Evolutionary conservation across 2,888 invertebrate species (phyloP).

Genomic region (Artemia sinica): DNA sequence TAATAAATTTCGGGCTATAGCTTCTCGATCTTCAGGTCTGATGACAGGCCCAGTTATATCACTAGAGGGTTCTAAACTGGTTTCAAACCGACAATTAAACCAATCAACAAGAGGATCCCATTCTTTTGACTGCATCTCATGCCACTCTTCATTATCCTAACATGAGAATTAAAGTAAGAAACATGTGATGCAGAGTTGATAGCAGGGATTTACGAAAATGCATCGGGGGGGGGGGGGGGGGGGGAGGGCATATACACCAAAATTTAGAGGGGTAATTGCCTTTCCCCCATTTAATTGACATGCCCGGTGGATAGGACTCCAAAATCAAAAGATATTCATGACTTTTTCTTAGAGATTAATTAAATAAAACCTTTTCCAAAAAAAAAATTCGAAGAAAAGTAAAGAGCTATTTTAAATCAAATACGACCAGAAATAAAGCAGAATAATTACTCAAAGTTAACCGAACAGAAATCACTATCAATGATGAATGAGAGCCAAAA

Average conservation of each 20-base stretch:
- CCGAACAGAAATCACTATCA: too few relatives aligned
- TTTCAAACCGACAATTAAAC: constrained; percentile 63
- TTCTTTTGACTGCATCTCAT: constrained; percentile 51
- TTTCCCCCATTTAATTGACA: too few relatives aligned
- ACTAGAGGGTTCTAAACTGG: constrained; percentile 50
- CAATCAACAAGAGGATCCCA: constrained; percentile 82
- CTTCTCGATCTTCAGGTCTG: constrained; percentile 45
- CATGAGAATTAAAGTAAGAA: constrained; percentile 8
- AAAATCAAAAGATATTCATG: too few relatives aligned
- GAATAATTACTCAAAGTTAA: too few relatives aligned
- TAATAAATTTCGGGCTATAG: constrained; percentile 53
- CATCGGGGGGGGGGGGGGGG: constrained; percentile 15
- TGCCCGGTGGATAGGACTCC: too few relatives aligned
- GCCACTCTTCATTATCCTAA: constrained; percentile 58
- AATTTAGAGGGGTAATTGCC: background rate
- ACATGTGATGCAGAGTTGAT: too few relatives aligned
- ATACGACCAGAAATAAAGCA: too few relatives aligned
- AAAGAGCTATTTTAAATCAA: too few relatives aligned
- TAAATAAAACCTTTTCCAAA: too few relatives aligned
- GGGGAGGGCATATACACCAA: constrained; percentile 12
- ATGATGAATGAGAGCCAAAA: too few relatives aligned
- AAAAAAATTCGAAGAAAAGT: too few relatives aligned
- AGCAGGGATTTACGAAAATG: constrained; percentile 19
- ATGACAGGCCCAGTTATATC: constrained; percentile 52
- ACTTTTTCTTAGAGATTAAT: too few relatives aligned